Evolutionary conservation across 2,113 vertebrate species (phyloP).

Genomic region (Cryptotis parvus): DNA sequence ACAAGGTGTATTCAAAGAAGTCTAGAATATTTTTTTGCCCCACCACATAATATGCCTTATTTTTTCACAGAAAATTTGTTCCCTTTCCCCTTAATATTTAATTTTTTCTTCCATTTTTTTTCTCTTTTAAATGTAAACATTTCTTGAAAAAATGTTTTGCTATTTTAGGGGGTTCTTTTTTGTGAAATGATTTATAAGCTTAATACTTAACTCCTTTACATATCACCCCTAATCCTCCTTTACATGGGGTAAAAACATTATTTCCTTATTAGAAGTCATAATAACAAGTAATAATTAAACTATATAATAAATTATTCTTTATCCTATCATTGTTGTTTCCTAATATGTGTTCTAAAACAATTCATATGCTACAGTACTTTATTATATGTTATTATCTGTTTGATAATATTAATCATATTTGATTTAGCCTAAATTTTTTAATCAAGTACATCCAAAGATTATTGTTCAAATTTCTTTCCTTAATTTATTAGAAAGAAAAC

Average conservation of each 20-base stretch:
- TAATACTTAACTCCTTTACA: neutral
- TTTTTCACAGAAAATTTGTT: neutral
- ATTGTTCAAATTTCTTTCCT: slow-evolving; percentile 21
- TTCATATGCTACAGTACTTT: neutral
- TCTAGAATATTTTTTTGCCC: neutral
- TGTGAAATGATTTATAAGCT: neutral
- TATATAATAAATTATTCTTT: slow-evolving; percentile 36
- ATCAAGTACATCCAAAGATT: slow-evolving; percentile 29
- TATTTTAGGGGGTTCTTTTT: neutral
- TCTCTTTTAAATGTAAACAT: neutral
- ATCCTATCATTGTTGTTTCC: neutral
- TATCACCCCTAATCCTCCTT: neutral
- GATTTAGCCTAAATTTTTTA: slow-evolving; percentile 47
- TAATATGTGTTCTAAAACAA: neutral
- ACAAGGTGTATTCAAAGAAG: neutral
- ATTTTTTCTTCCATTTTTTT: neutral
- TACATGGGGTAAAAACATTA: neutral
- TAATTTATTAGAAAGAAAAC: slow-evolving; percentile 70
- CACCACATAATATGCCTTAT: neutral
- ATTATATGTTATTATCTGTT: neutral
- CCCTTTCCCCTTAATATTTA: neutral
- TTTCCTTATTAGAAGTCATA: neutral
- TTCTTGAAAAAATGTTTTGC: neutral
- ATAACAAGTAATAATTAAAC: slow-evolving; percentile 27
- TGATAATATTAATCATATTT: slow-evolving; percentile 23